Evolutionary conservation across 1,140 invertebrate species (phyloP), one percentile per base, ranked within the genome.

Genomic region (Delia radicum): DNA sequence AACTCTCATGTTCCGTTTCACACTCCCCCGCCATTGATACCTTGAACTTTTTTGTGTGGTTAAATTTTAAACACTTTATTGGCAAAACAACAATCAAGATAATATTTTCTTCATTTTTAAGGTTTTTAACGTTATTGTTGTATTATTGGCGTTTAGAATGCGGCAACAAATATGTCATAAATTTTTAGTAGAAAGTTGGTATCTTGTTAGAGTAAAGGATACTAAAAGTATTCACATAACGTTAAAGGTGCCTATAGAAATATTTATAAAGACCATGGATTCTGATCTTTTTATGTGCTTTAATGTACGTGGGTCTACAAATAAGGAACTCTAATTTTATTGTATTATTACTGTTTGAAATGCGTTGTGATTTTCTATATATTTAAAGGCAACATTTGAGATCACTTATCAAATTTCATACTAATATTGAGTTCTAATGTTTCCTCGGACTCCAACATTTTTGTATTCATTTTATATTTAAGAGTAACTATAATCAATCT

Each of bases 31-130:
- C 24, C 24, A 12, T 24, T 26, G 61, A 13, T 63, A 26, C 24
- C 24, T 29, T 65, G 62, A 15, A n/a, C 28, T 28, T 29, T 29
- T 65, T 63, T 27, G n/a, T 24, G 27, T 63, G 21, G 24, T 63
- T 24, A 28, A 15, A 13, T 65, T 15, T 65, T 65, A 12, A 65
- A 65, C n/a, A 27, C 26, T 29, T 65, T 65, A 65, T 65, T 65
- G 62, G n/a, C 62, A 65, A 65, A 65, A 65, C n/a, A 65, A 65
- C n/a, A 65, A 65, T 65, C 62, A 29, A 29, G 62, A 65, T 65
- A 65, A 65, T 27, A 65, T 4, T 29, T 65, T 65, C n/a, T 65
- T 28, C 27, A n/a, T 21, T 29, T 29, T 65, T 65, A 6, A 29
- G 26, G 13, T 29, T n/a, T 0, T 65, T 65, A 4, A 29, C 26